Base-by-base conservation (phyloP, 1,140 invertebrate species). In the Muscidifurax raptorellus region DNA sequence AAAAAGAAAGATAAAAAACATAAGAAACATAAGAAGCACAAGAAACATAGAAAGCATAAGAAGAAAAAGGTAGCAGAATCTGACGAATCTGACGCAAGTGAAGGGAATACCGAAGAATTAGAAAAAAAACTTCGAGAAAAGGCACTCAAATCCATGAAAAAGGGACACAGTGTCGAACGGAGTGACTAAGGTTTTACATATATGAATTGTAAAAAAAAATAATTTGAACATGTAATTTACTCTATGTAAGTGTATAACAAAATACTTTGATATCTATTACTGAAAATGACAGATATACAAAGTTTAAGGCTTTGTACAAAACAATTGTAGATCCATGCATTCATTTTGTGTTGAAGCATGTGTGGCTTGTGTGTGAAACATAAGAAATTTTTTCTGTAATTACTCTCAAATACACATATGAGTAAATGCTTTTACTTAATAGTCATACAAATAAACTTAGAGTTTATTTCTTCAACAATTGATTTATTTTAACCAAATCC, bases 61-160 rank as follows among this genome's bases (percentile, higher is more conserved):
- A 96, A 96, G 90, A 94, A 94, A 90, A 95, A 95, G 87, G 90
- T 90, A 28, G 94, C 94, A 12, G 95, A 95, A 67, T 94, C 94
- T 52, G 94, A 95, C 28, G 94, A 95, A 84, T 94, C 94, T 27
- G 94, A 95, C 82, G 94, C 94, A 84, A 94, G 94, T 88, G 95
- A 95, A 85, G 93, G 93, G 30, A 95, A 96, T 69, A 95, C 95
- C 27, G 97, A 98, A 88, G 97, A 97, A 93, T 93, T 97, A 80
- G 97, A 98, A 90, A 97, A 96, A 89, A 97, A 96, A 92, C 93
- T 98, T 86, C 94, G 97, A n/a, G 97, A 98, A 91, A 95, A 97
- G 87, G 97, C 97, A 47, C 92, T 98, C 6, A 95, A 95, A 88
- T 96, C 95, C 0, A 96, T 96, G 95, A 96, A 96, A 90, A 94